Percentiles rank a stretch among this genome's conserved stretches.
These are phyloP conservation scores for Thermophis baileyi DNA, from an alignment of 2,113 vertebrate species.

Conservation along the genomic window DNA sequence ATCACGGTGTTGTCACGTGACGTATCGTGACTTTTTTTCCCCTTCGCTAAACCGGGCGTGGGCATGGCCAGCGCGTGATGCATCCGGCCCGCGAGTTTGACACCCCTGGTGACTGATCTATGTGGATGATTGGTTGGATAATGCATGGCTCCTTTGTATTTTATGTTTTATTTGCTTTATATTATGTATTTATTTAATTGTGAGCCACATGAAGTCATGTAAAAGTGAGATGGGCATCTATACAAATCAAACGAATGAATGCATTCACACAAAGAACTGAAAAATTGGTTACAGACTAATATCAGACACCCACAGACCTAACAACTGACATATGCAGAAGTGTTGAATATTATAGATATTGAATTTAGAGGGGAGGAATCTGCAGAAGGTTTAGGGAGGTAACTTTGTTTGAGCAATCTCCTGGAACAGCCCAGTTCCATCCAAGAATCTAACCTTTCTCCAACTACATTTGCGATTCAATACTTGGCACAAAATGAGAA, in stretches of 20 bases:
- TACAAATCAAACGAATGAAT: background rate
- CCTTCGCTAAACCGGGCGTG: no score
- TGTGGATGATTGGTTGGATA: background rate
- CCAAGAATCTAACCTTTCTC: conserved; percentile 18
- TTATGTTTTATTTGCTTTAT: background rate
- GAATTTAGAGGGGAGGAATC: conserved; percentile 4
- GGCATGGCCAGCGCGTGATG: no score
- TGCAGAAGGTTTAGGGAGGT: conserved; percentile 1
- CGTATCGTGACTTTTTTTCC: no score
- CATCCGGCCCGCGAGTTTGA: no score
- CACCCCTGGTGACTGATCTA: background rate
- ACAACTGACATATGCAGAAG: background rate
- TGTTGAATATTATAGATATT: background rate
- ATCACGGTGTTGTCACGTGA: no score
- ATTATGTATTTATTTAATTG: background rate
- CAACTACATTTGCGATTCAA: conserved; percentile 7
- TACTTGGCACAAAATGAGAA: background rate
- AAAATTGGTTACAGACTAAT: background rate
- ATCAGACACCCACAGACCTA: background rate
- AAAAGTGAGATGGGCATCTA: background rate
- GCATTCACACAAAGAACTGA: background rate
- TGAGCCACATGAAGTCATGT: background rate
- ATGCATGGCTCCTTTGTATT: background rate
- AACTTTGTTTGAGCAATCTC: background rate
- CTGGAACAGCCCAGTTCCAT: background rate